Evolutionary conservation across 1,140 invertebrate species (phyloP).

Genomic region (Magallana gigas): DNA sequence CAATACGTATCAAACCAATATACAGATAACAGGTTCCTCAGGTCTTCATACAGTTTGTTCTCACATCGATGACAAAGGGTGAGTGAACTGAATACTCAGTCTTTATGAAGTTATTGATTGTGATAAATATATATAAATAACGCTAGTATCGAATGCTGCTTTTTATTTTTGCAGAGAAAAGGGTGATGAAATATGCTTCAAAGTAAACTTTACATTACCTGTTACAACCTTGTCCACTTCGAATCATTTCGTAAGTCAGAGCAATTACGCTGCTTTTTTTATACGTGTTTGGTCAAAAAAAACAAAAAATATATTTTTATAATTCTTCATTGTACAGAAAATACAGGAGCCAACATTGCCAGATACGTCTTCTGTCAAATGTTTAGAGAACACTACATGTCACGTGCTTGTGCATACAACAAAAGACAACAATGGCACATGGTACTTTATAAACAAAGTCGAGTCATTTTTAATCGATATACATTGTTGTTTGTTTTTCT

Average conservation of each 20-base stretch:
- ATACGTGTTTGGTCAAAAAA: background rate
- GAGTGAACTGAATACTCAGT: background rate
- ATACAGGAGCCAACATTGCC: slow-evolving; percentile 15
- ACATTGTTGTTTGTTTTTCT: no score
- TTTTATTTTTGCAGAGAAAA: background rate
- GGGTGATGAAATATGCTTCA: slow-evolving; percentile 16
- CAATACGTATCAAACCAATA: slow-evolving; percentile 15
- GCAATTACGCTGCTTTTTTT: background rate
- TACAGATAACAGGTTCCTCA: background rate
- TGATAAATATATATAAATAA: no score
- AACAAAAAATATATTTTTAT: background rate
- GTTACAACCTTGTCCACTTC: background rate
- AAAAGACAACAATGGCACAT: background rate
- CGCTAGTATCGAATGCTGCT: no score
- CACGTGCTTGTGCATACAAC: slow-evolving; percentile 25
- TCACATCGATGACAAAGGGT: background rate
- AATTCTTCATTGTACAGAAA: background rate
- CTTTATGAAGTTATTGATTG: background rate
- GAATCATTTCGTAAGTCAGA: background rate
- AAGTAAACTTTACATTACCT: background rate
- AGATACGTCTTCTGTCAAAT: slow-evolving; percentile 28
- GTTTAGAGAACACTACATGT: background rate
- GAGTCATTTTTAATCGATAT: no score
- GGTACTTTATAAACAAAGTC: background rate
- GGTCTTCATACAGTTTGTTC: background rate